Base-by-base conservation (phyloP, 2,888 invertebrate species). In the Campoplex capitator region DNA sequence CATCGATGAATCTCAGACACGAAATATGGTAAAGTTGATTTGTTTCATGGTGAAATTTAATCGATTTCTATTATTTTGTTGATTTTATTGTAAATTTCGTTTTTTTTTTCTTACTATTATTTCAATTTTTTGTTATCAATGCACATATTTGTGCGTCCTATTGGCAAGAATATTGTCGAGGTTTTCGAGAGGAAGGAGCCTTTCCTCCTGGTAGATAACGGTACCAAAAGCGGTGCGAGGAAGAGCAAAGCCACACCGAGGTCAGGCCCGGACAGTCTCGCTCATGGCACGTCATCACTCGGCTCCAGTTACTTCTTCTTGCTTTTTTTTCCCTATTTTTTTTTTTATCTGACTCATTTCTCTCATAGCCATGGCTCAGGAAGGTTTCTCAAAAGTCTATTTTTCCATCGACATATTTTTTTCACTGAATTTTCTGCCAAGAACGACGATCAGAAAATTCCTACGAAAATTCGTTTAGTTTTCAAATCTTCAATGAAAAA, bases 191-290 rank as follows among this genome's bases (percentile, higher is more conserved):
- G 9, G 51, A 32, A 54, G 73, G 51, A 23, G 51, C 35, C 58
- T 68, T 73, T 74, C 62, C n/a, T 65, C 71, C 51, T 62, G 83
- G 35, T 51, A 45, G 65, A 62, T 86, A 86, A 83, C 86, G 86
- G 86, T 73, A 86, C 67, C 78, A 70, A 28, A 67, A 77, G 77
- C 79, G 45, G 18, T 62, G 62, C 74, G 83, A 65, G 78, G 32
- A 75, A 48, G 73, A 78, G 79, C 35, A 32, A 75, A 82, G 71
- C 77, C 65, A 32, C 54, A 62, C 67, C 75, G 85, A 86, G 86
- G 86, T 86, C 86, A 83, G 32, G 70, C 32, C 65, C 83, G 35
- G 35, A 77, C 35, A 58, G 68, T 78, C 56, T 23, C 70, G 67
- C 82, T 85, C 68, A 18, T 68, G 78, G 77, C 23, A 23, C 58